A percentile compares a stretch with the other conserved stretches of the same genome.
Conservation (phyloP, 2,113 vertebrate genomes). For the Corythornis madagascariensis region DNA sequence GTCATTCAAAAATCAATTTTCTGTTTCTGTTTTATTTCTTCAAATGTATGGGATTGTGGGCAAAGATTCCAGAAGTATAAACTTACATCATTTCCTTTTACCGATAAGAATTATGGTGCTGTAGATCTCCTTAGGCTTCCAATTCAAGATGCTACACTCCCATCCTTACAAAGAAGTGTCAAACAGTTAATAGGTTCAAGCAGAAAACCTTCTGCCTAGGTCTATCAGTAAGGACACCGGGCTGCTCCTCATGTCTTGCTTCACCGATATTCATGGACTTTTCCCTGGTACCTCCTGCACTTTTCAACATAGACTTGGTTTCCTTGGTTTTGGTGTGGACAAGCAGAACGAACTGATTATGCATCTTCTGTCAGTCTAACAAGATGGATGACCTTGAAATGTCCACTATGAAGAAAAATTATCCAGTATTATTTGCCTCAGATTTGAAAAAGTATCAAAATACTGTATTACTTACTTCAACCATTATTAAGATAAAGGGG, state of each 20-base stretch:
- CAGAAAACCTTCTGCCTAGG: background rate
- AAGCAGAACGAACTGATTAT: background rate
- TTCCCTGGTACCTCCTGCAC: background rate
- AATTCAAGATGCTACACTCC: background rate
- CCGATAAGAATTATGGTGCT: conserved; percentile 18
- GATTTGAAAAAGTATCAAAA: background rate
- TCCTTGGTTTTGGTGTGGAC: background rate
- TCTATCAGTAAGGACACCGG: background rate
- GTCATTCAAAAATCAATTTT: conserved; percentile 62
- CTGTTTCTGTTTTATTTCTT: conserved; percentile 65
- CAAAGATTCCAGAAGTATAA: conserved; percentile 54
- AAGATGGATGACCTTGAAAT: conserved; percentile 17
- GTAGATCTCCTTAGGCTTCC: conserved; percentile 2
- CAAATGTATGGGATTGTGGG: conserved; percentile 38
- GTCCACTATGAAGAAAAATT: background rate
- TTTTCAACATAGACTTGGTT: background rate
- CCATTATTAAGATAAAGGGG: background rate
- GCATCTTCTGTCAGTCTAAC: background rate
- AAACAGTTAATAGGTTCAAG: background rate
- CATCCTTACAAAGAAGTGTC: background rate
- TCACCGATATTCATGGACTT: background rate
- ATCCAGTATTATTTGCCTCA: background rate
- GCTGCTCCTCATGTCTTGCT: background rate
- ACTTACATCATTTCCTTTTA: conserved; percentile 59
- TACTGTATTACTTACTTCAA: background rate